Evolutionary conservation across 2,888 invertebrate species (phyloP).

Genomic region (Palloptera scutellata): DNA sequence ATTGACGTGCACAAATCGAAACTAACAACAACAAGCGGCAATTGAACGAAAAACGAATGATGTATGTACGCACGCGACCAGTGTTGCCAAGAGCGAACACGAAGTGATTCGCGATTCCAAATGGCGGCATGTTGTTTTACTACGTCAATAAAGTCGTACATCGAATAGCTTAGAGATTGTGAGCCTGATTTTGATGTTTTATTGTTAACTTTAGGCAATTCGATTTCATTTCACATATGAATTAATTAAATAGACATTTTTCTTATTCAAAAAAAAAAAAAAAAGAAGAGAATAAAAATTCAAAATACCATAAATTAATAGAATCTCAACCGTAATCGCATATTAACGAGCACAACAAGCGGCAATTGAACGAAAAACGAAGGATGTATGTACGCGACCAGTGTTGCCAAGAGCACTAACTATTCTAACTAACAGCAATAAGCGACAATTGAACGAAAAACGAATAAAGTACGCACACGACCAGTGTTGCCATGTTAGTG

Average conservation of each 20-base stretch:
- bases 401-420: slow-evolving; percentile 49
- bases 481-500: no score
- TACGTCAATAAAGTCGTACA: slow-evolving; percentile 50
- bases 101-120: slow-evolving; percentile 47
- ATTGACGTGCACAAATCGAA: background rate
- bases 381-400: no score
- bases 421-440: slow-evolving; percentile 46
- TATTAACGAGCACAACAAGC: background rate
- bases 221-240: background rate
- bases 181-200: slow-evolving; percentile 45
- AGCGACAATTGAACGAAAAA: background rate
- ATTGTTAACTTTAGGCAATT: slow-evolving; percentile 45
- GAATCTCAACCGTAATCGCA: background rate
- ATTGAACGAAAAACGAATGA: no score
- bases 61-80: no score
- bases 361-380: background rate
- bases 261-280: no score
- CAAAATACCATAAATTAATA: background rate
- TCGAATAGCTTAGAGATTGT: slow-evolving; percentile 41
- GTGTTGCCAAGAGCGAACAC: slow-evolving; percentile 51
- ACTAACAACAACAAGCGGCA: slow-evolving; percentile 14
- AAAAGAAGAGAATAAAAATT: background rate
- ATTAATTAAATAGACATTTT: no score
- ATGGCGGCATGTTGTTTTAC: slow-evolving; percentile 43
- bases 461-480: no score